These are phyloP conservation scores for Lutraria rhynchaena DNA, from an alignment of 1,140 invertebrate species.

Conservation along the genomic window DNA sequence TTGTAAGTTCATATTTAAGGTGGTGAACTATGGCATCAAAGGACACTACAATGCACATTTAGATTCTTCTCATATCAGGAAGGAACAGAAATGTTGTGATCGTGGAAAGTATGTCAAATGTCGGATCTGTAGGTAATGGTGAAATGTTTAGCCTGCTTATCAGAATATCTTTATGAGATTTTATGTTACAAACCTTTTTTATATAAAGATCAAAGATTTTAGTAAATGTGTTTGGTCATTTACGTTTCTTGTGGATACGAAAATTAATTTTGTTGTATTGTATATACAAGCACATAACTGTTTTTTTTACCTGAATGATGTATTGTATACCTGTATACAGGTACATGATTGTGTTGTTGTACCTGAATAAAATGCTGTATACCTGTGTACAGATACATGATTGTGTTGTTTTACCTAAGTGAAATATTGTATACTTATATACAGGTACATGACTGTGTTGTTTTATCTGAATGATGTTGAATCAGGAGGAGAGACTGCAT, in stretches of 20 bases:
- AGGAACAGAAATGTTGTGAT: conserved; percentile 61
- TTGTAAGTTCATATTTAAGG: conserved; percentile 53
- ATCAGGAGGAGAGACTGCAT: conserved; percentile 70
- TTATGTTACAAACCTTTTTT: too few species aligned
- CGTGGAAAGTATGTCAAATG: conserved; percentile 52
- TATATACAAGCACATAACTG: too few species aligned
- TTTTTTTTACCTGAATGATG: too few species aligned
- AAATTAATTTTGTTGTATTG: too few species aligned
- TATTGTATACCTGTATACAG: too few species aligned
- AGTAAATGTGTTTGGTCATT: too few species aligned
- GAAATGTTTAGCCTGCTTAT: too few species aligned
- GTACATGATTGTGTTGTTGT: too few species aligned
- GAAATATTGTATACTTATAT: conserved; percentile 58
- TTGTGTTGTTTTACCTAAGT: conserved; percentile 72
- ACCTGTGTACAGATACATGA: conserved; percentile 70
- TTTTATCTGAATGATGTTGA: conserved; percentile 74
- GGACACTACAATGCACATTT: conserved; percentile 73
- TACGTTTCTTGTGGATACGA: too few species aligned
- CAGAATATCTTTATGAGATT: too few species aligned
- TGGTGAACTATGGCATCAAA: conserved; percentile 70
- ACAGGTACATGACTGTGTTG: conserved; percentile 72
- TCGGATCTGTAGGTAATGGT: conserved; percentile 69
- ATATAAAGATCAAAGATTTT: too few species aligned
- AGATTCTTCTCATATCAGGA: conserved; percentile 58
- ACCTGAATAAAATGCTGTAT: too few species aligned